Evolutionary conservation across 2,888 invertebrate species (phyloP).

Genomic region (Balanococcus diminutus): DNA sequence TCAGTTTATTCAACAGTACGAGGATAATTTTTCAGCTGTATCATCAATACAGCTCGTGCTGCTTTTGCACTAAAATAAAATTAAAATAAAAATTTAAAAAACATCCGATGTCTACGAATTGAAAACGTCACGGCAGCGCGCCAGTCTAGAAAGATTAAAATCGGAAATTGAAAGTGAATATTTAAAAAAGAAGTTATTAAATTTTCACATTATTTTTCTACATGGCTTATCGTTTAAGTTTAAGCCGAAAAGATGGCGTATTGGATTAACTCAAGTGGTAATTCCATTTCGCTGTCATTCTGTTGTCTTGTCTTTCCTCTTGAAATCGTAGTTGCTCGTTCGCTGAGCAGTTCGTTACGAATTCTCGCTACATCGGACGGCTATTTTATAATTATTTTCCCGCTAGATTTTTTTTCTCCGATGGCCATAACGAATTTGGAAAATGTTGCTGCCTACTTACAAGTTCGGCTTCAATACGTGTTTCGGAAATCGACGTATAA

Average conservation of each 20-base stretch:
- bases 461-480: background rate
- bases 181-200: conserved; percentile 12
- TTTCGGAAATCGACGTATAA: background rate
- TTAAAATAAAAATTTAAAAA: background rate
- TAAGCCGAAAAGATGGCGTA: conserved; percentile 1
- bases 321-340: too few relatives aligned
- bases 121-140: background rate
- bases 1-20: too few relatives aligned
- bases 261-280: conserved; percentile 22
- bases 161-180: conserved; percentile 22
- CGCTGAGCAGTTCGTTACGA: background rate
- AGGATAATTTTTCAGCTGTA: background rate
- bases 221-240: background rate
- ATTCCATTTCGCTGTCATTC: conserved; percentile 7
- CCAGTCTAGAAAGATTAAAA: background rate
- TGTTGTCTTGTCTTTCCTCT: conserved; percentile 7
- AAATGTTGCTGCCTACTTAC: background rate
- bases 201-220: background rate
- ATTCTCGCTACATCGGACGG: background rate
- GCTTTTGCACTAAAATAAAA: background rate
- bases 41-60: background rate
- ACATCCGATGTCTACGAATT: background rate
- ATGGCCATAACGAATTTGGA: background rate
- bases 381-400: background rate
- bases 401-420: background rate